Evolutionary conservation across 1,140 invertebrate species (phyloP).

Genomic region (Tetragnatha versicolor): DNA sequence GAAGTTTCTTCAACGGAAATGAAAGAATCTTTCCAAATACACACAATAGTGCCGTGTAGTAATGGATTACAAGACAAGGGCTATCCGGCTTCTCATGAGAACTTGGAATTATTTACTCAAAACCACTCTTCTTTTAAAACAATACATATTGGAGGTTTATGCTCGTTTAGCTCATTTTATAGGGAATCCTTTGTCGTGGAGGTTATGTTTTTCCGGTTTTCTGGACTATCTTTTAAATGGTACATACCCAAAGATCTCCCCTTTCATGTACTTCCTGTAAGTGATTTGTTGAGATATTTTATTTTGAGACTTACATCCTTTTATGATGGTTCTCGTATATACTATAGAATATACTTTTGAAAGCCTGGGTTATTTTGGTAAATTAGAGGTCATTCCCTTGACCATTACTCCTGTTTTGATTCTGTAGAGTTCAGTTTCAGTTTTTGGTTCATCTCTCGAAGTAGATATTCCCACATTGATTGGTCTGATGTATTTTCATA

Average conservation of each 20-base stretch:
- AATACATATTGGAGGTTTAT: slow-evolving; percentile 33
- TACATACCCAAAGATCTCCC: neutral
- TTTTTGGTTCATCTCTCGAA: too few relatives aligned
- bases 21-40: neutral
- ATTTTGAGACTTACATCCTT: too few relatives aligned
- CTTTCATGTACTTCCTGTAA: too few relatives aligned
- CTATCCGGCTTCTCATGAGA: slow-evolving; percentile 8
- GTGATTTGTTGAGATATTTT: too few relatives aligned
- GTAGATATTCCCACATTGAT: too few relatives aligned
- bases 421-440: too few relatives aligned
- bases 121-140: slow-evolving; percentile 31
- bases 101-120: slow-evolving; percentile 33
- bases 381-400: too few relatives aligned
- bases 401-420: too few relatives aligned
- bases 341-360: too few relatives aligned
- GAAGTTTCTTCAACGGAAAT: neutral
- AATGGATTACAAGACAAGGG: slow-evolving; percentile 13
- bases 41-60: slow-evolving; percentile 37
- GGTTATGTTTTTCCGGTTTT: neutral
- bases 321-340: too few relatives aligned
- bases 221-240: slow-evolving; percentile 6
- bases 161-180: slow-evolving; percentile 13
- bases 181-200: slow-evolving; percentile 5
- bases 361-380: too few relatives aligned
- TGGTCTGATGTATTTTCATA: too few relatives aligned